These are phyloP conservation scores for Amblyjoppa fuscipennis DNA, from an alignment of 2,888 invertebrate genomes.

Conservation along the genomic window DNA sequence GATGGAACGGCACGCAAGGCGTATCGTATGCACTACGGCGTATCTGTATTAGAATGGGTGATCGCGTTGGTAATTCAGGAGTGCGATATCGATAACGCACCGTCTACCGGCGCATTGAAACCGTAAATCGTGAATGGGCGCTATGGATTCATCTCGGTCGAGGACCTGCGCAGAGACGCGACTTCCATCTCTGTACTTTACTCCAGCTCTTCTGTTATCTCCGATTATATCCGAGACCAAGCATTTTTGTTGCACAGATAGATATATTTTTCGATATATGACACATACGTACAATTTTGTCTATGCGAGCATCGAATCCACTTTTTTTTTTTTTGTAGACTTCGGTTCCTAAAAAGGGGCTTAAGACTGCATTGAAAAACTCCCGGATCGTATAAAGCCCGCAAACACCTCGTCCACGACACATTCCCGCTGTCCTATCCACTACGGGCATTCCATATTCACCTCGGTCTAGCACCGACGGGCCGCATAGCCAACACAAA, in stretches of 20 bases:
- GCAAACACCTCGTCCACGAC: conserved; percentile 10
- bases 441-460: conserved; percentile 1
- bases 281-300: background rate
- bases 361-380: background rate
- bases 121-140: conserved; percentile 56
- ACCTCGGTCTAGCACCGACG: conserved; percentile 37
- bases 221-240: background rate
- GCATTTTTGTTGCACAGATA: background rate
- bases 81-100: conserved; percentile 54
- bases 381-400: background rate
- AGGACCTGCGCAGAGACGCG: conserved; percentile 53
- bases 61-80: conserved; percentile 60
- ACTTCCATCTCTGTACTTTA: conserved; percentile 57
- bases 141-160: conserved; percentile 58
- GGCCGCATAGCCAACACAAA: conserved; percentile 70
- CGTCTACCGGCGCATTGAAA: conserved; percentile 52
- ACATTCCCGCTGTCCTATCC: background rate
- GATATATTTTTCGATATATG: background rate
- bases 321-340: background rate
- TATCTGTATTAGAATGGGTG: conserved; percentile 28
- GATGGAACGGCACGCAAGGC: conserved; percentile 26
- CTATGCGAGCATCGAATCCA: background rate
- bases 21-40: conserved; percentile 37
- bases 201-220: background rate
- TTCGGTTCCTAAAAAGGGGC: background rate